These are phyloP conservation scores for Ophioderma brevispina DNA, from an alignment of 35 echinoderm and acorn worm genomes.

Conservation along the genomic window DNA sequence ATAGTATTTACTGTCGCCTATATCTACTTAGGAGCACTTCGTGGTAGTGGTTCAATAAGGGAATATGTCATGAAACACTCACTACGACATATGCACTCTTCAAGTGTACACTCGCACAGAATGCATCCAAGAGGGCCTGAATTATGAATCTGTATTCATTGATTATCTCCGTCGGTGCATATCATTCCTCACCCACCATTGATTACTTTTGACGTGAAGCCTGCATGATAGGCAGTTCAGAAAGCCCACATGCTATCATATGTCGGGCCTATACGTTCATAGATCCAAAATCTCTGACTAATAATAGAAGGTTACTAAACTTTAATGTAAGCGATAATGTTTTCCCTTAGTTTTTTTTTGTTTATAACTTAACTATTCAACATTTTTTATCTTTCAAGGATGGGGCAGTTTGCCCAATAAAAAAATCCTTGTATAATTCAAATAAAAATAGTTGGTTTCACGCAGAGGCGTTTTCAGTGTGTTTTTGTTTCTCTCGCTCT, in stretches of 20 bases:
- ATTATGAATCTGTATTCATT: constrained; percentile 7
- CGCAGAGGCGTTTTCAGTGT: no score
- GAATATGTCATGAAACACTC: neutral
- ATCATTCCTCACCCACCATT: neutral
- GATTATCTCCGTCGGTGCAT: neutral
- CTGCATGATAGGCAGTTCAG: neutral
- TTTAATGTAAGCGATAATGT: no score
- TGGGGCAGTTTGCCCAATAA: no score
- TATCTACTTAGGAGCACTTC: neutral
- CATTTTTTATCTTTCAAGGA: no score
- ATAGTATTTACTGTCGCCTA: neutral
- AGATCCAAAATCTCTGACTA: no score
- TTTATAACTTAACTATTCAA: no score
- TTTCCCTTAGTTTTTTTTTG: no score
- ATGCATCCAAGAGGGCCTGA: neutral
- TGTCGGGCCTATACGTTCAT: neutral
- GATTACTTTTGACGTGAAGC: constrained; percentile 1
- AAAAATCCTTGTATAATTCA: no score
- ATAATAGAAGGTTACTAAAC: no score
- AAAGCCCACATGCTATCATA: neutral
- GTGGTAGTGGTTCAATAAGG: neutral
- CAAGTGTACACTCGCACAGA: neutral
- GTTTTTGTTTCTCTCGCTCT: no score
- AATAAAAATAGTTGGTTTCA: no score
- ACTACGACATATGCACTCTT: neutral